These are phyloP conservation scores for Spea bombifrons DNA, from an alignment of 2,113 vertebrate genomes.

Conservation along the genomic window DNA sequence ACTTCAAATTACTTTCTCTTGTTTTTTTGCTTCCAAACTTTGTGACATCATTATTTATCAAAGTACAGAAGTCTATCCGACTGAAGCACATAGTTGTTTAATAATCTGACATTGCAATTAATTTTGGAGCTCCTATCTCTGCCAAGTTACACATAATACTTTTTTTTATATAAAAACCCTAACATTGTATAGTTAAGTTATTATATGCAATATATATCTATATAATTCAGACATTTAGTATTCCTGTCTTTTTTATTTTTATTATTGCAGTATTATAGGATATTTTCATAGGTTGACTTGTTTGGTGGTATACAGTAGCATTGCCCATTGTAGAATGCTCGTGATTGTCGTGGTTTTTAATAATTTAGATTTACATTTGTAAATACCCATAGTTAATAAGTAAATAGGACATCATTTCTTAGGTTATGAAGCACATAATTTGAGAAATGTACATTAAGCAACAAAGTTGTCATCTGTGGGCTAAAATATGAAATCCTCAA, in stretches of 20 bases:
- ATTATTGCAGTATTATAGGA: background rate
- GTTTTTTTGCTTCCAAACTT: background rate
- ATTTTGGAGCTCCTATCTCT: background rate
- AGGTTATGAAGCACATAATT: too few relatives aligned
- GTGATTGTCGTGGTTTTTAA: too few relatives aligned
- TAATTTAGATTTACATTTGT: too few relatives aligned
- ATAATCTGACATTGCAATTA: background rate
- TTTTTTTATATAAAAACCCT: background rate
- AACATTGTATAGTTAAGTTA: background rate
- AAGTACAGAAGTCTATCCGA: background rate
- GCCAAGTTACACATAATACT: background rate
- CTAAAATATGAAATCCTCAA: too few relatives aligned
- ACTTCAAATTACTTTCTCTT: fast-evolving
- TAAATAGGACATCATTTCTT: too few relatives aligned
- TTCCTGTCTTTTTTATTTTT: too few relatives aligned
- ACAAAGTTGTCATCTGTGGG: too few relatives aligned
- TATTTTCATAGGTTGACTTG: background rate
- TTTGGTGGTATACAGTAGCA: background rate
- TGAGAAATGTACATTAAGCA: too few relatives aligned
- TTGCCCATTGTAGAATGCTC: too few relatives aligned
- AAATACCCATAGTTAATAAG: too few relatives aligned
- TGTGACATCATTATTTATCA: background rate
- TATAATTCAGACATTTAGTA: too few relatives aligned
- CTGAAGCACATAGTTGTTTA: background rate
- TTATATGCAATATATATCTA: background rate